phyloP scores from a whole-genome alignment of 2,888 invertebrate species.

The Tanytarsus gracilentus region DNA sequence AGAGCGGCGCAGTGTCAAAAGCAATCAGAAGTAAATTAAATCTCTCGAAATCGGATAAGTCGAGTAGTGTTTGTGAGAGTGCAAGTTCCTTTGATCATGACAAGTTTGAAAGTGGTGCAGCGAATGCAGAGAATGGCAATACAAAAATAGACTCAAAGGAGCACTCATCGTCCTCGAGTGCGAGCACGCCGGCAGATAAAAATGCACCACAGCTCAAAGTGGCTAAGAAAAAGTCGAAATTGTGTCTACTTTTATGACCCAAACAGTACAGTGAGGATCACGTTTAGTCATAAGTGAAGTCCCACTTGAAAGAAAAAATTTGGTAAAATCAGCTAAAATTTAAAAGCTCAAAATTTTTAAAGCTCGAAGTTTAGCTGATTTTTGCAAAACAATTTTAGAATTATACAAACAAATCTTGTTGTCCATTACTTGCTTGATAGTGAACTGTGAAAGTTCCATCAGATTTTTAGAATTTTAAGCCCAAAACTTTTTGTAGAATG shows the following conservation, averaged over 20 bases:
- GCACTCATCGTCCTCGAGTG: neutral
- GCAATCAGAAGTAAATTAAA: conserved; percentile 44
- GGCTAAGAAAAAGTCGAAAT: conserved; percentile 43
- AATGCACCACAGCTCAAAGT: conserved; percentile 32
- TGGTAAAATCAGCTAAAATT: too few relatives aligned
- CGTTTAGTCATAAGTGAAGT: neutral
- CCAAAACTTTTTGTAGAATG: too few relatives aligned
- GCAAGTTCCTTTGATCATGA: conserved; percentile 22
- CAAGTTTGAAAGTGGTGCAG: neutral
- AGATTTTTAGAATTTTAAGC: too few relatives aligned
- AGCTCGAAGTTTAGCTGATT: too few relatives aligned
- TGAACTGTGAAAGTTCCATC: too few relatives aligned
- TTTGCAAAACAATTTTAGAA: too few relatives aligned
- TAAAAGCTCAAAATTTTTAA: too few relatives aligned
- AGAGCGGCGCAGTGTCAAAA: conserved; percentile 47
- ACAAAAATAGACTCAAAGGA: conserved; percentile 7
- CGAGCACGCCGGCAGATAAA: conserved; percentile 36
- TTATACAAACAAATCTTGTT: too few relatives aligned
- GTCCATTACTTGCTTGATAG: too few relatives aligned
- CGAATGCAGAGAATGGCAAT: conserved; percentile 25
- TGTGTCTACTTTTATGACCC: conserved; percentile 45
- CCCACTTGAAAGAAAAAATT: too few relatives aligned
- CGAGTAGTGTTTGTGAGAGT: conserved; percentile 10
- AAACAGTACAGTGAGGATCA: conserved; percentile 29
- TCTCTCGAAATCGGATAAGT: conserved; percentile 41